Conservation (phyloP, 2,113 vertebrate genomes). For the Helogale parvula region DNA sequence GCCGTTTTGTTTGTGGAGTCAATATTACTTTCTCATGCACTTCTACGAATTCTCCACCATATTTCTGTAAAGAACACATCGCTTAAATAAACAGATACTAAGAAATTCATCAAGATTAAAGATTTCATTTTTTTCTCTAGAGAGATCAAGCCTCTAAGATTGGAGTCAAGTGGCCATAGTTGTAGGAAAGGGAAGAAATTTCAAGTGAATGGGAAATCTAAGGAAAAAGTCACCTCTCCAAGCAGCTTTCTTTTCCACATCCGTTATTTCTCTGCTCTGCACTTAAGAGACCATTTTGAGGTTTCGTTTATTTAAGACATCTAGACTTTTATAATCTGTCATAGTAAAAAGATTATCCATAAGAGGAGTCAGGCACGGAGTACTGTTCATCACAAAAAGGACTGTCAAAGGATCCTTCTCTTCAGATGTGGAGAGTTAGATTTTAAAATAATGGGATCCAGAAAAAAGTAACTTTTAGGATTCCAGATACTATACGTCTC, state of each 20-base stretch:
- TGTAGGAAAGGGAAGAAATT: background rate
- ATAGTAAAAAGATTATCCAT: background rate
- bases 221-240: background rate
- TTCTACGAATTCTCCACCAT: background rate
- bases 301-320: background rate
- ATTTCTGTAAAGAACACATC: background rate
- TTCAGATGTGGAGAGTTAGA: background rate
- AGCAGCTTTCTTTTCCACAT: background rate
- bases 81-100: slow-evolving; percentile 36
- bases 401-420: background rate
- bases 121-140: background rate
- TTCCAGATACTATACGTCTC: background rate
- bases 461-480: background rate
- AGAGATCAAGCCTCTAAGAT: background rate
- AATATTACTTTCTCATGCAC: background rate
- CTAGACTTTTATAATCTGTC: background rate
- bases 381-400: background rate
- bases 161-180: background rate
- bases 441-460: background rate
- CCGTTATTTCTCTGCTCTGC: background rate
- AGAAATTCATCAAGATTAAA: background rate
- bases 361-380: background rate
- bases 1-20: background rate
- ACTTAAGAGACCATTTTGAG: background rate
- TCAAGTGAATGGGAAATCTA: background rate